phyloP scores from a whole-genome alignment of 2,797 vertebrate species.

The Streptopelia turtur region DNA sequence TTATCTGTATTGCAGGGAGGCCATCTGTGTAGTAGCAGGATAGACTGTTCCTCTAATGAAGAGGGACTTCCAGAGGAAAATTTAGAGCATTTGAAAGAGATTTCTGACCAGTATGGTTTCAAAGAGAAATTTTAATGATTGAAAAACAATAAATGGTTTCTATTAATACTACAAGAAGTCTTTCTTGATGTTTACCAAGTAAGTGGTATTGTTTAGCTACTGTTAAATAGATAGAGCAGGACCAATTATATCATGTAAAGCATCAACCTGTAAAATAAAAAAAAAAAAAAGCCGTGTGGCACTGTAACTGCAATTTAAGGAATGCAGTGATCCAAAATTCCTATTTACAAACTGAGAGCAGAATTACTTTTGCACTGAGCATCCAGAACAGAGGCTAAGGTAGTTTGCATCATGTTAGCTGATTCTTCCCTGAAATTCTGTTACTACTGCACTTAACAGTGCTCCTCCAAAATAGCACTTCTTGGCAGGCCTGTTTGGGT shows the following conservation, averaged over 20 bases:
- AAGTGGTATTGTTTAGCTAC: background rate
- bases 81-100: background rate
- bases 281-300: background rate
- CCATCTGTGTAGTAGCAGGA: background rate
- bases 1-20: background rate
- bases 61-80: background rate
- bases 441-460: background rate
- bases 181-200: background rate
- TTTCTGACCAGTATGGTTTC: background rate
- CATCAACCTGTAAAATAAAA: constrained; percentile 67
- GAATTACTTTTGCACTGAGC: background rate
- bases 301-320: background rate
- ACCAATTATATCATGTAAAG: constrained; percentile 59
- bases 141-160: background rate
- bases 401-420: background rate
- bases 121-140: constrained; percentile 5
- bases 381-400: background rate
- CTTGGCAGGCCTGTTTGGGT: background rate
- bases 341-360: background rate
- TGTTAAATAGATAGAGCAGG: constrained; percentile 19
- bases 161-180: background rate
- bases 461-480: background rate
- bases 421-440: background rate
- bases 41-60: background rate
- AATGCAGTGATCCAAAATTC: background rate